Conservation (phyloP, 2,888 invertebrate genomes). For the Corbicula japonica region DNA sequence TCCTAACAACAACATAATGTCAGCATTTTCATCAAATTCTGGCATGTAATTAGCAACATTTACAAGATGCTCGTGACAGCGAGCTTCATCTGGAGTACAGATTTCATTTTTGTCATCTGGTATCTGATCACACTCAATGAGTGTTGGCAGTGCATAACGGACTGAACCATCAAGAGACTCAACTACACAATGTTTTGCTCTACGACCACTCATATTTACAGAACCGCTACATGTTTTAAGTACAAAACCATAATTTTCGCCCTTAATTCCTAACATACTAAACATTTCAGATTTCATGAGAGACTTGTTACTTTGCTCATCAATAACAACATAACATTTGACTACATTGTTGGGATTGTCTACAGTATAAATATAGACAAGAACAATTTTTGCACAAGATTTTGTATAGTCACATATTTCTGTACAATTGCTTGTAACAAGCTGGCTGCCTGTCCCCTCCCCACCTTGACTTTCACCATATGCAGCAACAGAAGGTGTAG, state of each 20-base stretch:
- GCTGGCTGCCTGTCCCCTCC: no score
- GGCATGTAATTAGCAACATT: background rate
- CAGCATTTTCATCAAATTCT: background rate
- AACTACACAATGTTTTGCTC: background rate
- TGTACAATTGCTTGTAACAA: constrained; percentile 8
- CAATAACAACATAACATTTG: constrained; percentile 6
- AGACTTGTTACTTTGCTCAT: constrained; percentile 12
- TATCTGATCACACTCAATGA: background rate
- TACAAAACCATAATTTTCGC: background rate
- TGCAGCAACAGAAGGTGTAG: background rate
- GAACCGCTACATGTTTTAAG: background rate
- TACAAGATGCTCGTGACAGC: background rate
- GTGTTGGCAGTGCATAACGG: background rate
- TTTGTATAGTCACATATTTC: constrained; percentile 6
- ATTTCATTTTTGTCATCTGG: background rate
- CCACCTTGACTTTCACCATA: no score
- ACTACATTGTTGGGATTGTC: background rate
- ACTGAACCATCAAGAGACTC: background rate
- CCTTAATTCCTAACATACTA: background rate
- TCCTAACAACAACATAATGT: background rate
- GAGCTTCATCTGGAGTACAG: background rate
- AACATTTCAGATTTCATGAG: background rate
- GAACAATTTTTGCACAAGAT: constrained; percentile 24
- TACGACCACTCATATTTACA: background rate
- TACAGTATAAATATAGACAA: constrained; percentile 5